These are phyloP conservation scores for Brachylomia viminalis DNA, from an alignment of 2,888 invertebrate species.

Conservation along the genomic window DNA sequence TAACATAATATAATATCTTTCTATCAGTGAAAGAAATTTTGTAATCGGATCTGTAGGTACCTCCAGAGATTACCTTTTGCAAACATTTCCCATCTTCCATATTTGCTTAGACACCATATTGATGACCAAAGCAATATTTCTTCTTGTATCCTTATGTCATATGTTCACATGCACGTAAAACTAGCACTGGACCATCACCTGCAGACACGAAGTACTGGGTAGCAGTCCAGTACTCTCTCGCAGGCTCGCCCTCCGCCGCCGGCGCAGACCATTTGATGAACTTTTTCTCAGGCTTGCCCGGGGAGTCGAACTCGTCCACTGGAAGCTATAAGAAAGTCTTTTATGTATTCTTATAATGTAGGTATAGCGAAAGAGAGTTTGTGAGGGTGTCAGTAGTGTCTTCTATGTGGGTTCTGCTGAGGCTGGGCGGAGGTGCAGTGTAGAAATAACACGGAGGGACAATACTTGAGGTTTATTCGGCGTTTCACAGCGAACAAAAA, in stretches of 20 bases:
- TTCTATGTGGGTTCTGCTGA: too few species aligned
- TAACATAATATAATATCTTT: too few species aligned
- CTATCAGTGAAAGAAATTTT: too few species aligned
- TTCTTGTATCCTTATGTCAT: not conserved
- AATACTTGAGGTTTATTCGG: too few species aligned
- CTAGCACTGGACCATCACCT: slow-evolving; percentile 71
- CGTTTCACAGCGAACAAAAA: too few species aligned
- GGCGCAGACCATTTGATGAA: slow-evolving; percentile 83
- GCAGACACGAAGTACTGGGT: slow-evolving; percentile 86
- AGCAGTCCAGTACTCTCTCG: slow-evolving; percentile 84
- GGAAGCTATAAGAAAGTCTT: slow-evolving; percentile 70
- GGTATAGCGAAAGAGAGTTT: too few species aligned
- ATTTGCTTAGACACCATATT: too few species aligned
- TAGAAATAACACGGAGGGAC: too few species aligned
- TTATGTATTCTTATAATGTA: not conserved
- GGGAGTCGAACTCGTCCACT: slow-evolving; percentile 75
- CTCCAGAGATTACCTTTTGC: too few species aligned
- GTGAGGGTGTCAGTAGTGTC: too few species aligned
- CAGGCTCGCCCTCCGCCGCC: slow-evolving; percentile 78
- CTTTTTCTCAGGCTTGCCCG: slow-evolving; percentile 82
- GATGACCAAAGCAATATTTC: not conserved
- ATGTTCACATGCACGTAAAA: not conserved
- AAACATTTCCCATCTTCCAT: not conserved
- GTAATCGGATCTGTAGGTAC: too few species aligned
- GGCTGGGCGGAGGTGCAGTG: too few species aligned